These are phyloP conservation scores for Trididemnum nubilum DNA, from an alignment of 23 tunicate genomes.

Conservation along the genomic window DNA sequence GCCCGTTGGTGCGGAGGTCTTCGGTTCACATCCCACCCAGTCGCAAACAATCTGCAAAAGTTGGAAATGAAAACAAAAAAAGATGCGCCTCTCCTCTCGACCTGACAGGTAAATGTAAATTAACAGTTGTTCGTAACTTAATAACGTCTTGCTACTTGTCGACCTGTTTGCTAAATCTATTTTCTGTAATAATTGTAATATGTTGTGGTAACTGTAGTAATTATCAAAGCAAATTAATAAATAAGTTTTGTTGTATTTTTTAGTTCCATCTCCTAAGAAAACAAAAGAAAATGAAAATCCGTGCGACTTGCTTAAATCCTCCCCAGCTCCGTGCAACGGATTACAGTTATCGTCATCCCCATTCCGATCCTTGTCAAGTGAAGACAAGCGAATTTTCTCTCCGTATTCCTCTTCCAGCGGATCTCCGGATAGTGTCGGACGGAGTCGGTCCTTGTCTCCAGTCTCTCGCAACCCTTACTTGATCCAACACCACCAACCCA, in stretches of 20 bases:
- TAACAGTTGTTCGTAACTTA: too few relatives aligned
- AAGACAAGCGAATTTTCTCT: constrained; percentile 18
- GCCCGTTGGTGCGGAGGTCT: not conserved
- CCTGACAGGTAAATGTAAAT: constrained; percentile 37
- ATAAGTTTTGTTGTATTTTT: too few relatives aligned
- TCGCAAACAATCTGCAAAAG: not conserved
- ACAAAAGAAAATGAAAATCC: not conserved
- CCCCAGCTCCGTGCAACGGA: not conserved
- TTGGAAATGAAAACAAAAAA: constrained; percentile 8
- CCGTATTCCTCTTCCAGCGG: constrained; percentile 34
- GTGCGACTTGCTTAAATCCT: not conserved
- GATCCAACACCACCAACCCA: not conserved
- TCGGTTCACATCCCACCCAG: constrained; percentile 1
- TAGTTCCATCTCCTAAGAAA: not conserved
- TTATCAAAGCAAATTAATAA: too few relatives aligned
- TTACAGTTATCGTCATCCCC: not conserved
- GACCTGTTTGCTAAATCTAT: too few relatives aligned
- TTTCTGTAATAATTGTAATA: too few relatives aligned
- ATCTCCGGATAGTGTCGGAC: constrained; percentile 31
- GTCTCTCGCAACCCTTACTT: not conserved
- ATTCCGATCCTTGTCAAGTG: constrained; percentile 2
- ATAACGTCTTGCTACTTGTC: too few relatives aligned
- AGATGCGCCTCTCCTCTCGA: constrained; percentile 47
- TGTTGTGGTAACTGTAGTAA: too few relatives aligned
- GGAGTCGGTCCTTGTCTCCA: constrained; percentile 42